Percentiles rank a stretch among this genome's conserved stretches.
phyloP scores from a whole-genome alignment of 53 echinoderm and acorn worm species.

The Echinometra lucunter region DNA sequence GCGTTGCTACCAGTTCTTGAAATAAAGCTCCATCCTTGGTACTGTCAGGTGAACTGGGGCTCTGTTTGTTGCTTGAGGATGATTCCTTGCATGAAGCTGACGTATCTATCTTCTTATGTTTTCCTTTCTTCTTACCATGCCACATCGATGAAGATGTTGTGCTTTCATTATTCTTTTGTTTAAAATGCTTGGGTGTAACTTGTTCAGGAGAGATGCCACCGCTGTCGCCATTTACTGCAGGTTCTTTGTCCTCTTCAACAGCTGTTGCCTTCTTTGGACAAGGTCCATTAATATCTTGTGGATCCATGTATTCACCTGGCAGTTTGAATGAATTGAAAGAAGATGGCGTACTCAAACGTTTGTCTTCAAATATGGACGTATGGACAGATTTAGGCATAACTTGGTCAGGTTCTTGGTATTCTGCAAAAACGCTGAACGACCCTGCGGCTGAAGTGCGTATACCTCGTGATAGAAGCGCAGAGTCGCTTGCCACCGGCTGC shows the following conservation, averaged over 20 bases:
- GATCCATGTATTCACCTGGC: slow-evolving; percentile 43
- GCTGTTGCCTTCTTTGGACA: not conserved
- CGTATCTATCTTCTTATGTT: slow-evolving; percentile 42
- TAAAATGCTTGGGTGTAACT: not conserved
- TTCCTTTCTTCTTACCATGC: slow-evolving; percentile 42
- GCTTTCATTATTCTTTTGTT: slow-evolving; percentile 26
- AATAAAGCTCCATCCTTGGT: slow-evolving; percentile 39
- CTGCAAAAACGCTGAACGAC: slow-evolving; percentile 45
- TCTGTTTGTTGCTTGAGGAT: not conserved
- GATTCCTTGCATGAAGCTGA: slow-evolving; percentile 27
- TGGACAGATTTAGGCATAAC: not conserved
- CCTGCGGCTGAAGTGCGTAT: not conserved
- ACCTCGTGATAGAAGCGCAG: not conserved
- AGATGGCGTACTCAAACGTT: not conserved
- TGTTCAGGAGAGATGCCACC: not conserved
- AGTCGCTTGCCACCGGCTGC: slow-evolving; percentile 41
- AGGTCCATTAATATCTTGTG: slow-evolving; percentile 41
- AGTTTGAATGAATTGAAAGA: slow-evolving; percentile 43
- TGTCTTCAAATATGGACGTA: not conserved
- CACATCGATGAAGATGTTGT: slow-evolving; percentile 42
- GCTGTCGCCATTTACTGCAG: not conserved
- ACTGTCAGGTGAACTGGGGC: not conserved
- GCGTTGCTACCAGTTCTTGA: slow-evolving; percentile 28
- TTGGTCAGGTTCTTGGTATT: slow-evolving; percentile 54
- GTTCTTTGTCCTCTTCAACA: slow-evolving; percentile 4